Percentiles rank a stretch among this genome's conserved stretches.
Conservation (phyloP, 2,113 vertebrate species). For the Chascanopsetta lugubris region DNA sequence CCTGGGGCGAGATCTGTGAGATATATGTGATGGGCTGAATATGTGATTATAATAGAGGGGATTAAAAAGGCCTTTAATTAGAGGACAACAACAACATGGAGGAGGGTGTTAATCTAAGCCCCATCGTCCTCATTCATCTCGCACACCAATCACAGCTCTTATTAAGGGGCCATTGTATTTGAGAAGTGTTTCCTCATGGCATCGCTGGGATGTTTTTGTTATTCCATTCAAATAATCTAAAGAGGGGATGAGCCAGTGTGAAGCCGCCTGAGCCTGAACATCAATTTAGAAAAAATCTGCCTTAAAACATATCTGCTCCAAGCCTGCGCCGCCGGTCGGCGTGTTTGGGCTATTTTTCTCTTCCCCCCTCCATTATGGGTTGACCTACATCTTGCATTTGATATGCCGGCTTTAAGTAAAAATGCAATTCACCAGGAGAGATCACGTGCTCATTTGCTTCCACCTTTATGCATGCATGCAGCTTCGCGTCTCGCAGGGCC, state of each 20-base stretch:
- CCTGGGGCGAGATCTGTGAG: constrained; percentile 48
- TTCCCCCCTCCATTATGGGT: constrained; percentile 45
- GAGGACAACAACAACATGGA: constrained; percentile 46
- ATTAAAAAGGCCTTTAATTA: constrained; percentile 63
- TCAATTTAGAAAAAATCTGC: constrained; percentile 37
- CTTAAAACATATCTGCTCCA: constrained; percentile 34
- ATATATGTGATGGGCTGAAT: constrained; percentile 31
- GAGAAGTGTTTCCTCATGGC: neutral
- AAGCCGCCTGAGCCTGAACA: constrained; percentile 29
- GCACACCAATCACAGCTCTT: constrained; percentile 33
- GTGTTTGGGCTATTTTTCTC: constrained; percentile 47
- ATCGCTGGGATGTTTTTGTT: constrained; percentile 39
- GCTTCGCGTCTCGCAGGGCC: constrained; percentile 54
- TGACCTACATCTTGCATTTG: constrained; percentile 72
- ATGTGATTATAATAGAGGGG: constrained; percentile 53
- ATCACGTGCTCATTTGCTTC: constrained; percentile 28
- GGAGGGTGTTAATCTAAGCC: constrained; percentile 43
- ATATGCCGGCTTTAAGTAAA: constrained; percentile 51
- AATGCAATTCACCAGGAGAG: constrained; percentile 44
- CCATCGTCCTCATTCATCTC: constrained; percentile 51
- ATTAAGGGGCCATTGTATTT: constrained; percentile 21
- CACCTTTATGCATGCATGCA: constrained; percentile 42
- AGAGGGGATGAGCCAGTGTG: neutral
- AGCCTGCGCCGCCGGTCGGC: constrained; percentile 36
- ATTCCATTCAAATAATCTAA: constrained; percentile 40